phyloP scores from a whole-genome alignment of 2,113 vertebrate genomes.

The Centrocercus urophasianus region DNA sequence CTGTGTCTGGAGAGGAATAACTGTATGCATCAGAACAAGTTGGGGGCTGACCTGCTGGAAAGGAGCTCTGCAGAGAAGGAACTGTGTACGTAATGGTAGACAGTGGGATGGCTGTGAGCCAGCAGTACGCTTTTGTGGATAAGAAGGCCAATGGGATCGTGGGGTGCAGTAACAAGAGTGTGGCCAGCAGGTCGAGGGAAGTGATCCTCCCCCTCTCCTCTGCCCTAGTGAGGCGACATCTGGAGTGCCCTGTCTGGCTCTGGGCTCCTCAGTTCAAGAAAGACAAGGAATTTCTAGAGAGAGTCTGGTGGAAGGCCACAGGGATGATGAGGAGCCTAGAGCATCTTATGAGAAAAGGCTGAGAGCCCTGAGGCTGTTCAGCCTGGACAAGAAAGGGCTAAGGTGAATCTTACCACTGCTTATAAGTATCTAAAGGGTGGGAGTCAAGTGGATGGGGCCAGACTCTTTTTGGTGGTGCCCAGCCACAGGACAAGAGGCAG shows the following conservation, averaged over 20 bases:
- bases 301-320: background rate
- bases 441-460: background rate
- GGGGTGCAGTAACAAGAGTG: background rate
- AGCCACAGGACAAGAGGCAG: background rate
- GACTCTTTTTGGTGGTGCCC: background rate
- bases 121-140: background rate
- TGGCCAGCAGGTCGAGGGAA: background rate
- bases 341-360: no score
- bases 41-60: background rate
- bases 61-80: background rate
- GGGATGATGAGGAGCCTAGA: background rate
- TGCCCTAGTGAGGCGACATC: background rate
- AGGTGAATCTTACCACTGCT: background rate
- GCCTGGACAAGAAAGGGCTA: background rate
- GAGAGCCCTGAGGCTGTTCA: background rate
- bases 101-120: background rate
- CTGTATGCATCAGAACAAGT: background rate
- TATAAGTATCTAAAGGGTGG: background rate
- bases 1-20: background rate
- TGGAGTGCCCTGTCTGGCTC: background rate
- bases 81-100: background rate
- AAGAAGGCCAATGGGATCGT: background rate
- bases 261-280: background rate
- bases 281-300: background rate
- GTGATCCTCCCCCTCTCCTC: background rate